Percentiles rank a stretch among this genome's conserved stretches.
phyloP scores from a whole-genome alignment of 2,797 vertebrate genomes.

The Mastacembelus armatus region DNA sequence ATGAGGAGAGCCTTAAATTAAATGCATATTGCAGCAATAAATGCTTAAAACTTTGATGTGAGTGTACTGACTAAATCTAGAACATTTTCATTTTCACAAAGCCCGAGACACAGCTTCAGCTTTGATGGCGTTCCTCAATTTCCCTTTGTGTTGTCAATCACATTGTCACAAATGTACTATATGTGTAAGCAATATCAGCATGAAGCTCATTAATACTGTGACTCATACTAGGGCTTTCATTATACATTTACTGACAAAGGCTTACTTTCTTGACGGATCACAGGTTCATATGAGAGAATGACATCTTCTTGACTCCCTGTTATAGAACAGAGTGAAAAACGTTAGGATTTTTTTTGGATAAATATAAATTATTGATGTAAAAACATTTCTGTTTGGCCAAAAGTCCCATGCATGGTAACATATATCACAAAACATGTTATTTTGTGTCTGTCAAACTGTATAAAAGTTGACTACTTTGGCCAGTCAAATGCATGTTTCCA shows the following conservation, averaged over 20 bases:
- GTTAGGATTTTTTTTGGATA: neutral
- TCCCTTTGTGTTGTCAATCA: neutral
- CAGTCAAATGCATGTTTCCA: neutral
- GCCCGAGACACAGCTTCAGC: neutral
- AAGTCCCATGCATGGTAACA: constrained; percentile 33
- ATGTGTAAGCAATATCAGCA: neutral
- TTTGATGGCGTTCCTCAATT: neutral
- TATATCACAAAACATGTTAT: neutral
- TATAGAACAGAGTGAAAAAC: constrained; percentile 73
- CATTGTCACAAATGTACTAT: neutral
- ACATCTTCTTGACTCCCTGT: constrained; percentile 95
- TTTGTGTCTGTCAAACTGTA: neutral
- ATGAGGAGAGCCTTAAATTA: no score
- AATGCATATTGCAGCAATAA: no score
- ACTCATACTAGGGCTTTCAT: no score
- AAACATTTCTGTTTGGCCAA: neutral
- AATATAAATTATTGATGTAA: neutral
- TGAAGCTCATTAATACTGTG: neutral
- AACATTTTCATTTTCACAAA: no score
- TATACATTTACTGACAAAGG: constrained; percentile 25
- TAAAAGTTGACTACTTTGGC: no score
- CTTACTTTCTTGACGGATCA: constrained; percentile 97
- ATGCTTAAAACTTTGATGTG: no score
- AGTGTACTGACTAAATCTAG: no score
- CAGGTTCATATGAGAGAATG: constrained; percentile 96